These are phyloP conservation scores for Macrotus californicus DNA, from an alignment of 2,113 vertebrate species.

Conservation along the genomic window DNA sequence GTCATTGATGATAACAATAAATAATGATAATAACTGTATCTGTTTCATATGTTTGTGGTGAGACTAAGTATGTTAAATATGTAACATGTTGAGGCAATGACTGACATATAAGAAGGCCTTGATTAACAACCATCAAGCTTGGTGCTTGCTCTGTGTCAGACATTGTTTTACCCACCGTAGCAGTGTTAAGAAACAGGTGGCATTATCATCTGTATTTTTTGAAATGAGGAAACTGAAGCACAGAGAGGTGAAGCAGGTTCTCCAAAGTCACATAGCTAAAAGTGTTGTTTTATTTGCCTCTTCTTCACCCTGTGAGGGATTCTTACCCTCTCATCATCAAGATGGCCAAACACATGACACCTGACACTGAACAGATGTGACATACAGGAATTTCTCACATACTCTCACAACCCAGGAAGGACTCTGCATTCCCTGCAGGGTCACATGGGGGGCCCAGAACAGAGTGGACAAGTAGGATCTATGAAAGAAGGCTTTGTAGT, in stretches of 20 bases:
- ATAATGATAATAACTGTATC: no score
- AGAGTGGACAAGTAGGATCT: not conserved
- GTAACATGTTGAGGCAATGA: not conserved
- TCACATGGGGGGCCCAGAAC: rapidly evolving
- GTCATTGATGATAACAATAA: not conserved
- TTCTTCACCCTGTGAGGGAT: not conserved
- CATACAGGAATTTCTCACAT: not conserved
- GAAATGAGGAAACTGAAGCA: not conserved
- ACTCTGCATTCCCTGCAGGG: rapidly evolving
- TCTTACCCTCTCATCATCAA: not conserved
- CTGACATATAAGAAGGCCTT: not conserved
- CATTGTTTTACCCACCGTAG: not conserved
- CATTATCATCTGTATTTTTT: no score
- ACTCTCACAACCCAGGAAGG: not conserved
- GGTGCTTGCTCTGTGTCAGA: not conserved
- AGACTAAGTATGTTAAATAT: not conserved
- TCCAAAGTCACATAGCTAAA: not conserved
- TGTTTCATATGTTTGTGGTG: not conserved
- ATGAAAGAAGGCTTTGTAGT: not conserved
- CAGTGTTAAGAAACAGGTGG: not conserved
- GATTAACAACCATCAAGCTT: not conserved
- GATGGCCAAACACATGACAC: not conserved
- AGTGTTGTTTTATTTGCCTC: not conserved
- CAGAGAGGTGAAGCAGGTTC: not conserved
- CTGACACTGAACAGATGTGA: not conserved